These are phyloP conservation scores for Hiodon tergisus DNA, from an alignment of 2,113 vertebrate genomes.

Conservation along the genomic window DNA sequence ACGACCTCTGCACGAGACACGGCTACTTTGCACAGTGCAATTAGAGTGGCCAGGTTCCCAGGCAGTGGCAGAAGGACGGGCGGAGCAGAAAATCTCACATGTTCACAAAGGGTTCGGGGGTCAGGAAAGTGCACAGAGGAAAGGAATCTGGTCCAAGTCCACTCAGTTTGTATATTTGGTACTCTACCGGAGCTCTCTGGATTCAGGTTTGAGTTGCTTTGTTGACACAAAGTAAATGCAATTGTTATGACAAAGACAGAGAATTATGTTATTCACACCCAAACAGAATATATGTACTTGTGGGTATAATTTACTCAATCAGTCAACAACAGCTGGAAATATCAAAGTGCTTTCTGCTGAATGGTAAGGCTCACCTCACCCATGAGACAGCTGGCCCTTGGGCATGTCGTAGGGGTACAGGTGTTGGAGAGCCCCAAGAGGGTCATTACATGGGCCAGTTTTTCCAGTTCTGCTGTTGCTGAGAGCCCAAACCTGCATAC, in stretches of 20 bases:
- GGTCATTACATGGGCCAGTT: constrained; percentile 40
- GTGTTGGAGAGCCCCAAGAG: constrained; percentile 23
- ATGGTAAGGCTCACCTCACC: constrained; percentile 12
- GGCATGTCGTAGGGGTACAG: constrained; percentile 28
- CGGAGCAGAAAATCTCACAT: not conserved
- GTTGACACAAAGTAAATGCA: not conserved
- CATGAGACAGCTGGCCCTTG: not conserved
- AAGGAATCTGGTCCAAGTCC: not conserved
- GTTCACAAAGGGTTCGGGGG: not conserved
- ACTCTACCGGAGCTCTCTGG: no score
- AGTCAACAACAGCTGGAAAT: not conserved
- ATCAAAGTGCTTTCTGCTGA: not conserved
- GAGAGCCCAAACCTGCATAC: constrained; percentile 28
- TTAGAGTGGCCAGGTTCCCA: constrained; percentile 33
- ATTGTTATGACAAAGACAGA: not conserved
- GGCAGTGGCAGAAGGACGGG: not conserved
- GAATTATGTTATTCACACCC: not conserved
- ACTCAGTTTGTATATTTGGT: no score
- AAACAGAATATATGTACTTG: no score
- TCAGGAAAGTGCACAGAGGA: constrained; percentile 1
- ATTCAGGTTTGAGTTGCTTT: no score
- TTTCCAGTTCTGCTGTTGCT: constrained; percentile 40
- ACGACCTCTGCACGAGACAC: constrained; percentile 48
- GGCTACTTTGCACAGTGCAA: constrained; percentile 33
- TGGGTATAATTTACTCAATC: no score